These are phyloP conservation scores for Condylostylus longicornis DNA, from an alignment of 1,140 invertebrate species.

Conservation along the genomic window DNA sequence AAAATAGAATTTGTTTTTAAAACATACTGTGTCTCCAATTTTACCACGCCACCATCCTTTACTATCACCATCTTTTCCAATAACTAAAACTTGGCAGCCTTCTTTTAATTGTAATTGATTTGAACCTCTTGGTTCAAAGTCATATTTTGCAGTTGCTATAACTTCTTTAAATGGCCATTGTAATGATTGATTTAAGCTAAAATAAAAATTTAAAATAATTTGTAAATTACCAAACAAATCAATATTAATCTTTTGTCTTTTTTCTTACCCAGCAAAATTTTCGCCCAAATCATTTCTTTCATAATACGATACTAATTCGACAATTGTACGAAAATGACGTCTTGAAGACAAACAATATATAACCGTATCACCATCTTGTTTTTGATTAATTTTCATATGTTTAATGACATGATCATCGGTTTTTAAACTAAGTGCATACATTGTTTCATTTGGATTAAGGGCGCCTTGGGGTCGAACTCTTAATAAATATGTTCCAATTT, in stretches of 20 bases:
- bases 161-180: constrained; percentile 61
- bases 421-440: constrained; percentile 78
- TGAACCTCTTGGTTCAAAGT: constrained; percentile 54
- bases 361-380: constrained; percentile 38
- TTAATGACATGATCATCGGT: constrained; percentile 39
- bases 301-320: constrained; percentile 81
- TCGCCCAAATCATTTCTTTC: constrained; percentile 73
- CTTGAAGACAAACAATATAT: constrained; percentile 75
- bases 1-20: not conserved
- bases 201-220: constrained; percentile 4
- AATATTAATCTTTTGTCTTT: constrained; percentile 1
- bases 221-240: constrained; percentile 1
- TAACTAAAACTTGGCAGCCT: constrained; percentile 61
- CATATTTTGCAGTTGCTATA: constrained; percentile 56
- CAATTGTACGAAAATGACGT: constrained; percentile 76
- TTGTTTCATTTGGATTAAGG: constrained; percentile 45
- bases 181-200: constrained; percentile 53
- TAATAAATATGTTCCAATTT: constrained; percentile 79
- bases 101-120: constrained; percentile 62
- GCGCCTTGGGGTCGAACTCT: constrained; percentile 54
- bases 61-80: constrained; percentile 60
- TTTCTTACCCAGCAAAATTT: constrained; percentile 67
- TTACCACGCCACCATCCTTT: constrained; percentile 73
- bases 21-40: constrained; percentile 41
- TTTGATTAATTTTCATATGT: constrained; percentile 76